Base-by-base conservation (phyloP, 1,140 invertebrate genomes). In the Leptinotarsa defecta region DNA sequence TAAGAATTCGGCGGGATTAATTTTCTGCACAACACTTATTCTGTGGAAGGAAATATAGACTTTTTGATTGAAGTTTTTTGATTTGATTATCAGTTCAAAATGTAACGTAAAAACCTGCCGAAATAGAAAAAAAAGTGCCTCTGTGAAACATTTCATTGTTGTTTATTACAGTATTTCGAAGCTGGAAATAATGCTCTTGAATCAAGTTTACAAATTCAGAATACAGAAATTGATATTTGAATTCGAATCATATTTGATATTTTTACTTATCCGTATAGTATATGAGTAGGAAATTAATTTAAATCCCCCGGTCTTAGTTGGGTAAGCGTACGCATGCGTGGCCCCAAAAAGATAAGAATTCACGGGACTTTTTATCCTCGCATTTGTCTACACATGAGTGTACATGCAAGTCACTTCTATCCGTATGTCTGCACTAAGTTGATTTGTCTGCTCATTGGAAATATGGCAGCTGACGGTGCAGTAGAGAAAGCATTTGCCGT, bases 401-500 rank as follows among this genome's bases (percentile, higher is more conserved):
- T 48, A 57, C n/a, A 49, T 74, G 72, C 57, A 65, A 52, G 24
- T 67, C 68, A 34, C 48, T n/a, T 61, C 19, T 34, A 20, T 27
- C 13, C 63, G 71, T 73, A 73, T 17, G 71, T 73, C 71, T 13
- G 4, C 6, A n/a, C 52, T 57, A 22, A n/a, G 24, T 49, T 68
- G 13, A 27, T 48, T 48, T 49, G 34, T 70, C 20, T 19, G 52
- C n/a, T 57, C 52, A 57, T 57, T 57, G 52, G 48, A 20, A 68
- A 65, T 73, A 48, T 65, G 57, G 62, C 71, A 73, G 71, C 52
- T 73, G 71, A 64, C 57, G 52, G 63, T 48, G 20, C 4, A 57
- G 48, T 43, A 20, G 24, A 75, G 73, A 77, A 73, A 74, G 76
- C 69, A 68, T 61, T 69, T 74, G 72, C 73, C 49, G 74, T 79